Conservation (phyloP, 1,140 invertebrate species). For the Galleria mellonella region DNA sequence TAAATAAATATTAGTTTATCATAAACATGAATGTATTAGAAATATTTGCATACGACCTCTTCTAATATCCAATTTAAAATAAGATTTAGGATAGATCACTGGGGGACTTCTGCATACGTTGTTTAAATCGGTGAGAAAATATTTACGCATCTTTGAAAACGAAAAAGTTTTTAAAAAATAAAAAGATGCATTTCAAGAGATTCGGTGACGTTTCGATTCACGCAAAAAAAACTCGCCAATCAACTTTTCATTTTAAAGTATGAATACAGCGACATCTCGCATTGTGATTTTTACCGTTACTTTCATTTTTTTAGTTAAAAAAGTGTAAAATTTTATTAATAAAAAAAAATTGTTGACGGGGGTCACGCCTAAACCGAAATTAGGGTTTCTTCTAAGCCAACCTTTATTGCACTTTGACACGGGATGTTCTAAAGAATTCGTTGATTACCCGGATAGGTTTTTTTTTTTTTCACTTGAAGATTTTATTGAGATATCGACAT, state of each 20-base stretch:
- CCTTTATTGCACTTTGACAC: conserved; percentile 71
- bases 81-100: no score
- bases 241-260: conserved; percentile 68
- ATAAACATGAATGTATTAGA: neutral
- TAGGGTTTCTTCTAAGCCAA: conserved; percentile 61
- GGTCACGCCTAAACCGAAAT: conserved; percentile 68
- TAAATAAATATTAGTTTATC: conserved; percentile 8
- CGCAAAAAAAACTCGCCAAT: conserved; percentile 64
- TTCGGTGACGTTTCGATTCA: conserved; percentile 43
- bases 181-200: conserved; percentile 57
- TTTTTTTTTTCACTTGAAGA: conserved; percentile 29
- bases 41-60: conserved; percentile 1
- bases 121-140: conserved; percentile 49
- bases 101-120: neutral
- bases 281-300: conserved; percentile 59
- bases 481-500: conserved; percentile 62
- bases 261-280: conserved; percentile 50
- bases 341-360: conserved; percentile 66
- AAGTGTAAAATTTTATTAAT: conserved; percentile 47
- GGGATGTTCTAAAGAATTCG: conserved; percentile 49
- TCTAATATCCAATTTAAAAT: neutral
- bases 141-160: conserved; percentile 27
- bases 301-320: conserved; percentile 41
- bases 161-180: conserved; percentile 31
- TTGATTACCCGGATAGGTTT: conserved; percentile 51